Evolutionary conservation across 2,113 vertebrate species (phyloP), one percentile per base, ranked within the genome.

Genomic region (Macheiramphus alcinus): DNA sequence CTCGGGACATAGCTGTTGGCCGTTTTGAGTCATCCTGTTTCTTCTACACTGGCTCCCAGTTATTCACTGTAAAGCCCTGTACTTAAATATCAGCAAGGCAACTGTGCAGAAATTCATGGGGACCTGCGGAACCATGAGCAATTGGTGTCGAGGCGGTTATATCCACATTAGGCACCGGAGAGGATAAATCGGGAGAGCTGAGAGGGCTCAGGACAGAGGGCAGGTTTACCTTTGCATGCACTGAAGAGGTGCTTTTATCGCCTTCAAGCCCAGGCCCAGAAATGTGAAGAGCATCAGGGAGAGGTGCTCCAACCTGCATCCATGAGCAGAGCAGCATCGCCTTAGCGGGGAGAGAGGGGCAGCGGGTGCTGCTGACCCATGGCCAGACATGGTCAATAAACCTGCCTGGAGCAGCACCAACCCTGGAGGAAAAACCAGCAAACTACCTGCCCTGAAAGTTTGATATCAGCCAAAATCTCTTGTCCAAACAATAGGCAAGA

Each of bases 141-240:
- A 1, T 2, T 34, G 13, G 7, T 29, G 56, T 55, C 0, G 1
- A 66, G 13, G 43, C 3, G 3, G 13, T 55, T 59, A 11, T 67
- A 55, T 55, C 29, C 26, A 13, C 20, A 3, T 22, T 2, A 79
- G 17, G 10, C 38, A 13, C 22, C 17, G 38, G 42, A 50, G 7
- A 75, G 31, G 12, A 34, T 31, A 56, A 86, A 65, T 0, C 5
- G 5, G 71, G 43, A 68, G 16, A 47, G 17, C 29, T 63, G 16
- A 47, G 62, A 90, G 50, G 32, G 15, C 66, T 76, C 71, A 75
- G 80, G 31, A n/a, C 14, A 80, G 68, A 48, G 68, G n/a, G 3
- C 12, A 72, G 3, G 9, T 38, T 92, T 34, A 29, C 6, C 4
- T 61, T 13, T 36, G 34, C 13, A 16, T 42, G 48, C 18, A 34